A percentile compares a stretch with the other conserved stretches of the same genome.
These are phyloP conservation scores for Ceyx cyanopectus DNA, from an alignment of 2,113 vertebrate species.

Conservation along the genomic window DNA sequence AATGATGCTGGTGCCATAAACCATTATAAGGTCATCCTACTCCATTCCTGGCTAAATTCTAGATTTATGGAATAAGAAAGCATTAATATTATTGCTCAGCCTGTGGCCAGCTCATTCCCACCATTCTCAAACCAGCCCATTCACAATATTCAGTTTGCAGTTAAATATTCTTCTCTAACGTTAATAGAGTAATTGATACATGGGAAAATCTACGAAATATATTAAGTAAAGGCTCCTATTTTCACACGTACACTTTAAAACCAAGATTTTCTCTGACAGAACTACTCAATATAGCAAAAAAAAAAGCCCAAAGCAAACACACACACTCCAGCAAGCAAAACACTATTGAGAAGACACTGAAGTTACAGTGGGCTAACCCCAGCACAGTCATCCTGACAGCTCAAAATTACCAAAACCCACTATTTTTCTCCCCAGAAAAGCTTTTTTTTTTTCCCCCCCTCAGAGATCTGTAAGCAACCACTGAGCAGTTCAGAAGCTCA, in stretches of 20 bases:
- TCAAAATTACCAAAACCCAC: not conserved
- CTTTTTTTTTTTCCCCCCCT: not conserved
- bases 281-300: not conserved
- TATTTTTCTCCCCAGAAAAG: not conserved
- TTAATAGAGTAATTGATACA: not conserved
- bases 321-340: not conserved
- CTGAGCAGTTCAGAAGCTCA: not conserved
- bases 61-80: too few relatives aligned
- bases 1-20: too few relatives aligned
- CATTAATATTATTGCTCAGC: not conserved
- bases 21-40: too few relatives aligned
- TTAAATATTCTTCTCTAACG: not conserved
- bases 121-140: not conserved
- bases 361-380: not conserved
- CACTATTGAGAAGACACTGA: not conserved
- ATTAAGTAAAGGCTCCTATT: not conserved
- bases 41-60: too few relatives aligned
- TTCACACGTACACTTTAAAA: not conserved
- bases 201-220: not conserved
- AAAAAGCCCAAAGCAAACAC: rapidly evolving
- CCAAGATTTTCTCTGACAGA: not conserved
- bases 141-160: not conserved
- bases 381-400: not conserved
- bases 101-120: not conserved
- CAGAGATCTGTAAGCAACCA: not conserved